Evolutionary conservation across 1,140 invertebrate species (phyloP).

Genomic region (Pseudomyrmex gracilis): DNA sequence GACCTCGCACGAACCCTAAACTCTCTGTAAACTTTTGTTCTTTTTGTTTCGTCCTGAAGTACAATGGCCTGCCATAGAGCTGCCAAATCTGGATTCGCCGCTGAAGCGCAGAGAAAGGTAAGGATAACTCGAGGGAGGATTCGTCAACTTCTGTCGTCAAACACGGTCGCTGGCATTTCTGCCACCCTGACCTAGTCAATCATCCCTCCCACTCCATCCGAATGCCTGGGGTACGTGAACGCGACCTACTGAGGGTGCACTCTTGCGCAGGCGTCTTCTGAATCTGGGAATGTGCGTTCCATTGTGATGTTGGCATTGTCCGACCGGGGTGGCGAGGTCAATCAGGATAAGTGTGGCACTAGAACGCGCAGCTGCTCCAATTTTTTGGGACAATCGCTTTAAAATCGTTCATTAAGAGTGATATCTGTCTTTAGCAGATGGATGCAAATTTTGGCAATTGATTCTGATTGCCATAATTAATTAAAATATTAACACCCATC

Average conservation of each 20-base stretch:
- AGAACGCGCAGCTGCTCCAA: not conserved
- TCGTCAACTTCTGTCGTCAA: not conserved
- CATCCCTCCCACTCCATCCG: conserved; percentile 42
- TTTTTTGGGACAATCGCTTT: not conserved
- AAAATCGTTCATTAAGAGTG: not conserved
- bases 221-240: conserved; percentile 22
- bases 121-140: not conserved
- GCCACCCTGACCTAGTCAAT: conserved; percentile 65
- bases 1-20: not conserved
- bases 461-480: not conserved
- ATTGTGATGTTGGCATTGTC: not conserved
- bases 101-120: conserved; percentile 96
- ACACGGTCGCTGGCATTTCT: conserved; percentile 24
- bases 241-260: conserved; percentile 71
- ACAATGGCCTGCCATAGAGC: conserved; percentile 94
- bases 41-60: not conserved
- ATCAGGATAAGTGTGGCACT: not conserved
- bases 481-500: not conserved
- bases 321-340: not conserved
- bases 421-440: not conserved
- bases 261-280: conserved; percentile 49
- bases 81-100: conserved; percentile 97
- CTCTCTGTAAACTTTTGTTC: not conserved
- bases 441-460: not conserved
- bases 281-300: not conserved